These are phyloP conservation scores for Bradypodion ventrale DNA, from an alignment of 2,797 vertebrate genomes.

Conservation along the genomic window DNA sequence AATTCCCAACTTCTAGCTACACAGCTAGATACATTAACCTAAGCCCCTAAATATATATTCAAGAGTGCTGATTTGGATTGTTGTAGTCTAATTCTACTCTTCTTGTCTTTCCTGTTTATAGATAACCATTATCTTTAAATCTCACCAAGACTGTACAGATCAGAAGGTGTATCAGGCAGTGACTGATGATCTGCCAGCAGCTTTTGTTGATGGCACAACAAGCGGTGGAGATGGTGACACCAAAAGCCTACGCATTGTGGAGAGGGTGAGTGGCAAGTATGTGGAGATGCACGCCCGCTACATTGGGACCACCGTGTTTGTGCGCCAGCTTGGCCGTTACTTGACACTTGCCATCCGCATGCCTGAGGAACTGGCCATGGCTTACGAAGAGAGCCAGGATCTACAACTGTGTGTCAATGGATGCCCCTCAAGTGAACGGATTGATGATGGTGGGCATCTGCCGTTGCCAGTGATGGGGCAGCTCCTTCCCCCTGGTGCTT, in stretches of 20 bases:
- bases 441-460: slow-evolving; percentile 83
- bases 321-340: slow-evolving; percentile 93
- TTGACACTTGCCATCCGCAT: slow-evolving; percentile 91
- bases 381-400: slow-evolving; percentile 91
- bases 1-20: too few species aligned
- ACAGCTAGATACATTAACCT: too few species aligned
- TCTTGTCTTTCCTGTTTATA: slow-evolving; percentile 36
- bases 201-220: slow-evolving; percentile 93
- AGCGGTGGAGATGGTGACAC: slow-evolving; percentile 84
- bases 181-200: slow-evolving; percentile 91
- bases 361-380: slow-evolving; percentile 87
- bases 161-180: slow-evolving; percentile 97
- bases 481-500: slow-evolving; percentile 53
- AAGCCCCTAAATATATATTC: neutral
- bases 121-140: slow-evolving; percentile 97
- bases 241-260: slow-evolving; percentile 87
- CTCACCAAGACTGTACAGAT: slow-evolving; percentile 91
- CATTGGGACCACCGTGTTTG: slow-evolving; percentile 91
- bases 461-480: slow-evolving; percentile 76
- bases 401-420: slow-evolving; percentile 95
- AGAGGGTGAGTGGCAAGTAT: slow-evolving; percentile 84
- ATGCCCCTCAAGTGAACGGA: slow-evolving; percentile 89
- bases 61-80: neutral
- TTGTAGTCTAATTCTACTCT: neutral
- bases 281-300: slow-evolving; percentile 92